These are phyloP conservation scores for Caenorhabditis panamensis DNA, from an alignment of 2,888 invertebrate genomes.

Conservation along the genomic window DNA sequence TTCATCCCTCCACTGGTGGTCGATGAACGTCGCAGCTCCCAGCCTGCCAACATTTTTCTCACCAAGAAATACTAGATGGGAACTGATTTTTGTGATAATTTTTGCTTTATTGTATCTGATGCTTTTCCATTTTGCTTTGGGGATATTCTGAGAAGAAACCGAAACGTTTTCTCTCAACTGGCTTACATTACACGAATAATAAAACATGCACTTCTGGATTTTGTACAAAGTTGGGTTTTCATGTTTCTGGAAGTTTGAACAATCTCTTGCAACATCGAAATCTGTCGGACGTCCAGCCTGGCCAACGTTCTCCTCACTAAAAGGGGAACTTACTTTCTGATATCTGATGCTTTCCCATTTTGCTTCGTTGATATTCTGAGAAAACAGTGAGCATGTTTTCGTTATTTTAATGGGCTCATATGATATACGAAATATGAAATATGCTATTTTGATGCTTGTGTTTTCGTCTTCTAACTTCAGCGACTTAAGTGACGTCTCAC, in stretches of 20 bases:
- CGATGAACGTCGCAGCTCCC: slow-evolving; percentile 55
- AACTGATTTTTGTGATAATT: slow-evolving; percentile 16
- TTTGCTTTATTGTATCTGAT: slow-evolving; percentile 13
- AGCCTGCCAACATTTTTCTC: slow-evolving; percentile 55
- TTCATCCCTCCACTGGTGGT: slow-evolving; percentile 51
- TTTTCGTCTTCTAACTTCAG: not conserved
- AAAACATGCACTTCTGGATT: too few species aligned
- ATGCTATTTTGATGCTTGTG: not conserved
- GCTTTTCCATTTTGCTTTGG: slow-evolving; percentile 28
- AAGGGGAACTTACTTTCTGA: slow-evolving; percentile 7
- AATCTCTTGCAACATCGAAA: too few species aligned
- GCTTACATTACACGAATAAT: too few species aligned
- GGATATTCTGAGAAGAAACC: slow-evolving; percentile 26
- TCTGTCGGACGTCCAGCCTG: too few species aligned
- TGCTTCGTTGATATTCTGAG: slow-evolving; percentile 35
- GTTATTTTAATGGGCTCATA: too few species aligned
- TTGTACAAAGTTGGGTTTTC: too few species aligned
- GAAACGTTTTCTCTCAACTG: too few species aligned
- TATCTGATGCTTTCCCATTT: slow-evolving; percentile 4
- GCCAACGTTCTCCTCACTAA: too few species aligned
- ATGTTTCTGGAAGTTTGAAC: too few species aligned
- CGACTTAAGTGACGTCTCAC: slow-evolving; percentile 22
- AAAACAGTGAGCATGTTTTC: not conserved
- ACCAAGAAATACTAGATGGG: slow-evolving; percentile 35
- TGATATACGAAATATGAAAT: not conserved